Evolutionary conservation across 2,888 invertebrate species (phyloP).

Genomic region (Copidosoma aretas): DNA sequence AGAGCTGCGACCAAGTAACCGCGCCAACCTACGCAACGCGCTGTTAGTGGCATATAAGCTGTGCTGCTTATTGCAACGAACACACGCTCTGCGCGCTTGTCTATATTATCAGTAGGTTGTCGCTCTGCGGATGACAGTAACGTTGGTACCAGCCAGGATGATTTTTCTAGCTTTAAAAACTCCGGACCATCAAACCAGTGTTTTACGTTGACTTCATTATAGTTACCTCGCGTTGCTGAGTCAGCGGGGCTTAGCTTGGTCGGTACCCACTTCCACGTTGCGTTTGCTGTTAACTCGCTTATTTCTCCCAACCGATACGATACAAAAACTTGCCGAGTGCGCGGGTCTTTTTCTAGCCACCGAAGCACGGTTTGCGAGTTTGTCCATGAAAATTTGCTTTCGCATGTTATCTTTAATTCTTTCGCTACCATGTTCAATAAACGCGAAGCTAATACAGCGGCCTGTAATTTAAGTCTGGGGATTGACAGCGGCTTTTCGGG

Average conservation of each 20-base stretch:
- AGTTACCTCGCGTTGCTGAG: neutral
- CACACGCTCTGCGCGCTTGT: too few species aligned
- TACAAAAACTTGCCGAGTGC: neutral
- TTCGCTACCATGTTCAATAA: neutral
- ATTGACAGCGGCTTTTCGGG: slow-evolving; percentile 6
- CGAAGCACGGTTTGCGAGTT: neutral
- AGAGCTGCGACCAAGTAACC: too few species aligned
- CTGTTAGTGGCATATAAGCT: too few species aligned
- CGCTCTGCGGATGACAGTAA: too few species aligned
- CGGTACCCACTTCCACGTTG: neutral
- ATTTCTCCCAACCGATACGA: slow-evolving; percentile 4
- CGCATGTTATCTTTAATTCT: neutral
- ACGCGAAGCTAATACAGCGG: slow-evolving; percentile 4
- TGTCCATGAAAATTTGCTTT: neutral
- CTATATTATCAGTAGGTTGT: too few species aligned
- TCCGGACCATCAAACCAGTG: neutral
- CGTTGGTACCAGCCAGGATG: too few species aligned
- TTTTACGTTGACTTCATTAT: too few species aligned
- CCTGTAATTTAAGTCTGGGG: slow-evolving; percentile 6
- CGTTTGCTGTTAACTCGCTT: neutral
- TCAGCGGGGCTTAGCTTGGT: neutral
- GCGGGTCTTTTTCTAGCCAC: slow-evolving; percentile 1
- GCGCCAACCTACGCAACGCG: too few species aligned
- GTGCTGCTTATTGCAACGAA: too few species aligned
- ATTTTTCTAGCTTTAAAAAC: neutral